Conservation (phyloP, 1,140 invertebrate species). For the Bacillus rossius region DNA sequence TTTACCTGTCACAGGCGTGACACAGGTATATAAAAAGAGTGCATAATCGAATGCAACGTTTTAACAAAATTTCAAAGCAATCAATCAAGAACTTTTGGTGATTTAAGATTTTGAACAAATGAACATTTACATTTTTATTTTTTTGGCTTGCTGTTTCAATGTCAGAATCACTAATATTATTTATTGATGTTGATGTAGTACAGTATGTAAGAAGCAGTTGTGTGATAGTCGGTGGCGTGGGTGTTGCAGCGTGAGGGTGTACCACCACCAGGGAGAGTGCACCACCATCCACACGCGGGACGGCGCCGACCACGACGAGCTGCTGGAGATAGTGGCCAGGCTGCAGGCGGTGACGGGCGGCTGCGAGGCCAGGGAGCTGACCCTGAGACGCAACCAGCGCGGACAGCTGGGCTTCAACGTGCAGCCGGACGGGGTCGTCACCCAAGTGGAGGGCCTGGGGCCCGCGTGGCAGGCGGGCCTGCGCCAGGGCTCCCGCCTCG, state of each 20-base stretch:
- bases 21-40: too few relatives aligned
- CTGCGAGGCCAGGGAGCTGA: conserved; percentile 67
- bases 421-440: conserved; percentile 92
- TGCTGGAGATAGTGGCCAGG: conserved; percentile 69
- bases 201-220: too few relatives aligned
- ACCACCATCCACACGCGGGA: conserved; percentile 64
- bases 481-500: conserved; percentile 79
- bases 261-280: conserved; percentile 82
- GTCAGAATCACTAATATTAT: too few relatives aligned
- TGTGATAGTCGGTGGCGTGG: too few relatives aligned
- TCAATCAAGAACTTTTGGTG: too few relatives aligned
- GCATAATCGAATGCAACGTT: too few relatives aligned
- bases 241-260: conserved; percentile 53
- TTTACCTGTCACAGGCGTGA: too few relatives aligned
- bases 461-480: conserved; percentile 87
- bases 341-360: conserved; percentile 67
- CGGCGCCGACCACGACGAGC: conserved; percentile 64
- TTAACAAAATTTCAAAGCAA: too few relatives aligned
- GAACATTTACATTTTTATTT: too few relatives aligned
- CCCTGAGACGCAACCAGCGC: conserved; percentile 67
- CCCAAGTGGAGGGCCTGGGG: conserved; percentile 85
- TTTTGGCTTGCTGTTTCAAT: too few relatives aligned
- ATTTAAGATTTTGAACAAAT: too few relatives aligned
- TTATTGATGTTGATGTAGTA: too few relatives aligned
- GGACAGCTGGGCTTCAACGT: conserved; percentile 94